Evolutionary conservation across 1,140 invertebrate species (phyloP).

Genomic region (Calephelis virginiensis): DNA sequence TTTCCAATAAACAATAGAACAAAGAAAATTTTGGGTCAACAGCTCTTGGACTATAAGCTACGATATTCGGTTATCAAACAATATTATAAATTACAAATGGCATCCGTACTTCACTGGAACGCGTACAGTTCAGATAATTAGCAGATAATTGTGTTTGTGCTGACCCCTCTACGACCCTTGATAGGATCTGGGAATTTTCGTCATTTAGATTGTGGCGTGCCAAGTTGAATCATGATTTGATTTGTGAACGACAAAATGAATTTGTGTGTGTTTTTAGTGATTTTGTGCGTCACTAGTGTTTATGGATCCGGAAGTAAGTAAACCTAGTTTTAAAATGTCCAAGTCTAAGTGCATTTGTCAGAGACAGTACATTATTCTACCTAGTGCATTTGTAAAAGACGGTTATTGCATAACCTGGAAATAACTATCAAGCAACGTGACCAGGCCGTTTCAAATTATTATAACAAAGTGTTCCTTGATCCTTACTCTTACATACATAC

Average conservation of each 20-base stretch:
- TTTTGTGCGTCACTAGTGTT: constrained; percentile 52
- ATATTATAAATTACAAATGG: constrained; percentile 32
- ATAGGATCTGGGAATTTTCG: constrained; percentile 51
- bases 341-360: constrained; percentile 1
- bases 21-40: too few relatives aligned
- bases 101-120: constrained; percentile 22
- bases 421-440: too few relatives aligned
- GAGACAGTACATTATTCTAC: too few relatives aligned
- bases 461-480: too few relatives aligned
- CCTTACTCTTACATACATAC: too few relatives aligned
- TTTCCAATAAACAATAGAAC: too few relatives aligned
- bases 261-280: constrained; percentile 63
- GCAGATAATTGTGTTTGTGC: constrained; percentile 63
- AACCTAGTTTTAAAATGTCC: constrained; percentile 18
- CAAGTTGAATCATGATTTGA: constrained; percentile 44
- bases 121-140: constrained; percentile 44
- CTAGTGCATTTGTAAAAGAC: constrained; percentile 1
- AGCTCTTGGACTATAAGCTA: not conserved
- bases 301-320: constrained; percentile 62
- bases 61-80: constrained; percentile 17
- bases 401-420: not conserved
- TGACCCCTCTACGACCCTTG: constrained; percentile 56
- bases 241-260: constrained; percentile 48
- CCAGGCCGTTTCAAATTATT: too few relatives aligned
- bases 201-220: constrained; percentile 49